These are phyloP conservation scores for Formica selysi DNA, from an alignment of 1,140 invertebrate species.

Conservation along the genomic window DNA sequence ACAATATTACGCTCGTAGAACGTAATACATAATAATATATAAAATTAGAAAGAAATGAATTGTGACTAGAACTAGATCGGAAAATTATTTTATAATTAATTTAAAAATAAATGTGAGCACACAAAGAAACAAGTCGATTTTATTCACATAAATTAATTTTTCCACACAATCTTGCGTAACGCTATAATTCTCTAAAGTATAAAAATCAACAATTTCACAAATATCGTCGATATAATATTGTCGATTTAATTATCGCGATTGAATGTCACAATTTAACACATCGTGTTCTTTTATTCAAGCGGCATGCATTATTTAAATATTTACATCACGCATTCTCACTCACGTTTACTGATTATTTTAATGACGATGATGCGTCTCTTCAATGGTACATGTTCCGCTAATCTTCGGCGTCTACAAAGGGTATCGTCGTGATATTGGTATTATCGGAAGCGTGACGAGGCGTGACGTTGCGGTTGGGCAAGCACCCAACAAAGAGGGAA, in stretches of 20 bases:
- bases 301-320: neutral
- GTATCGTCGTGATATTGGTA: conserved; percentile 30
- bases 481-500: conserved; percentile 70
- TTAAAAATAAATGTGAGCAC: neutral
- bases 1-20: neutral
- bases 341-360: neutral
- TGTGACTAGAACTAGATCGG: neutral
- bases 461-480: conserved; percentile 49
- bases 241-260: conserved; percentile 30
- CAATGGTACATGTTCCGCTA: neutral
- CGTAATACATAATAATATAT: neutral
- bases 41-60: neutral
- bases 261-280: neutral
- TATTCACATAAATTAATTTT: neutral
- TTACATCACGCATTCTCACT: no score
- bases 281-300: neutral
- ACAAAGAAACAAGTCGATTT: neutral
- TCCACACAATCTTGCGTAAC: neutral
- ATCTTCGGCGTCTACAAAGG: conserved; percentile 10
- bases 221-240: neutral
- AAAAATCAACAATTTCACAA: neutral
- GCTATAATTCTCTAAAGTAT: neutral
- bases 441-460: conserved; percentile 45
- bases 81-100: neutral
- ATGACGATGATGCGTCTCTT: neutral